Conservation (phyloP, 2,113 vertebrate species). For the Clarias batrachus region DNA sequence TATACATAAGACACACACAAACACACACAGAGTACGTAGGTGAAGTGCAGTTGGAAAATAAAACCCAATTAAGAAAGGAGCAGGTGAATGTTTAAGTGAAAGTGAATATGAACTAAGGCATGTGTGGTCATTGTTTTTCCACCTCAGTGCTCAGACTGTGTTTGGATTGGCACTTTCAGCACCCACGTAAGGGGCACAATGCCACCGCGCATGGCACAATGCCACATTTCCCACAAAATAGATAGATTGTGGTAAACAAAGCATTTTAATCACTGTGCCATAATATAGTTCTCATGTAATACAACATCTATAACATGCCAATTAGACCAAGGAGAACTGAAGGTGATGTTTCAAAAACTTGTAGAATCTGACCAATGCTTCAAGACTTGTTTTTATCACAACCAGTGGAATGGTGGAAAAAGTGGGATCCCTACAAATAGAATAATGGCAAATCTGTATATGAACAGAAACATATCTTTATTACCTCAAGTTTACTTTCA, state of each 20-base stretch:
- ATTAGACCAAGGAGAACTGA: background rate
- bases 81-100: background rate
- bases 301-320: background rate
- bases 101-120: background rate
- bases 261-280: background rate
- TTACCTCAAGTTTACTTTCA: background rate
- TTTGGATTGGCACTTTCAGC: background rate
- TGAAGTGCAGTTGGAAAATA: background rate
- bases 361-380: background rate
- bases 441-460: background rate
- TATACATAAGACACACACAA: constrained; percentile 15
- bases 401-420: background rate
- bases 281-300: background rate
- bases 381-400: background rate
- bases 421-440: background rate
- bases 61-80: background rate
- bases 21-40: background rate
- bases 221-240: constrained; percentile 5
- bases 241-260: background rate
- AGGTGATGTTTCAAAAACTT: background rate
- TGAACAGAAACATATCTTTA: background rate
- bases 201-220: background rate
- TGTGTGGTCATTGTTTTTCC: background rate
- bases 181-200: background rate
- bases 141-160: background rate